Base-by-base conservation (phyloP, 2,113 vertebrate genomes). In the Xyliphius kryptos region DNA sequence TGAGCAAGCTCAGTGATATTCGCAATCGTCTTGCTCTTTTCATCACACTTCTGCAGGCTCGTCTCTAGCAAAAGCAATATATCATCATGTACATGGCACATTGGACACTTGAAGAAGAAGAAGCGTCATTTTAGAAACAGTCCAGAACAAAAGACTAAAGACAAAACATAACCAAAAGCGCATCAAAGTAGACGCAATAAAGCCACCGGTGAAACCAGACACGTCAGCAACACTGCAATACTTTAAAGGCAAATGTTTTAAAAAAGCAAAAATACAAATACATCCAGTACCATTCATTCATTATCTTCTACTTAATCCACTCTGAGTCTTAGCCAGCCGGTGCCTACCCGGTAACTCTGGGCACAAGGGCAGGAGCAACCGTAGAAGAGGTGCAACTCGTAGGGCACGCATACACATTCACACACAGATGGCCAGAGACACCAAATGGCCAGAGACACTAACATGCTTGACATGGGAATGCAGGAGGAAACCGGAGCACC, bases 31-130 rank as follows among this genome's bases (percentile, higher is more conserved):
- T 19, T 16, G 5, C 20, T 54, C 22, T n/a, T 20, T 21, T 22
- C 47, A 22, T 40, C 20, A 32, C 15, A 11, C 38, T 9, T 32
- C 37, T 9, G 6, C 26, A 51, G 44, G 57, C 52, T 70, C 68
- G 20, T 60, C 51, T 71, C 44, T 44, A 19, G 26, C 15, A 56
- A 48, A 70, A 68, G 56, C 43, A n/a, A 43, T 67, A 64, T 72
- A 70, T 68, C 48, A 70, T 70, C 67, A 68, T 52, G 56, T 68
- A 55, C 70, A 60, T 38, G 61, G 64, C 67, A 72, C 60, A 77
- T 67, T 63, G 67, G 63, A 63, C 26, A 38, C 61, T 48, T 66
- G 68, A 19, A 67, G 48, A 17, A 53, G 44, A 60, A 44, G 16
- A n/a, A n/a, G n/a, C 43, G 38, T 37, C 21, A 7, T 3, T n/a